Base-by-base conservation (phyloP, 2,888 invertebrate species). In the Parnassius orleans region DNA sequence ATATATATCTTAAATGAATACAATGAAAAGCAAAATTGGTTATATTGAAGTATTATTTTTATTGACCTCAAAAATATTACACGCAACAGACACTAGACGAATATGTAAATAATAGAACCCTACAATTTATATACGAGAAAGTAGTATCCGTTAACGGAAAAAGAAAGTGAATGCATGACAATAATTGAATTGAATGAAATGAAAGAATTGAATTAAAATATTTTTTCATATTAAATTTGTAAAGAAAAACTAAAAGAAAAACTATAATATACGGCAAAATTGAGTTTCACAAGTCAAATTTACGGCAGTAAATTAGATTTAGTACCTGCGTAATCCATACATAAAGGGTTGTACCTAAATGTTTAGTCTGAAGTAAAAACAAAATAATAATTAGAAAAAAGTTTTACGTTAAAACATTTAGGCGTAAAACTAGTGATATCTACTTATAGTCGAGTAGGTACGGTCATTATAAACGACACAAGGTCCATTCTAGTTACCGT, bases 401-500 rank as follows among this genome's bases (percentile, higher is more conserved):
- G 44, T 47, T 41, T 52, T 43, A 60, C 24, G 5, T 33, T 24
- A 33, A 53, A 41, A 3, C 11, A 46, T 46, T 46, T 46, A 51
- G 44, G 53, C 58, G 50, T 54, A 53, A 53, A 64, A 72, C 69
- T 72, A 72, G 73, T 68, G 78, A 33, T 77, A 86, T 84, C 86
- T 84, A 86, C 83, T 72, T 73, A 75, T 73, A 74, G 78, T 69
- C 65, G 62, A 68, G 71, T 78, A 77, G 73, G 78, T 78, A 80
- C 81, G 84, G 83, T 83, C 86, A 87, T 87, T 87, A 86, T 84
- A 86, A 87, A 84, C 79, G 86, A 84, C 83, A 78, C 80, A 78
- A 80, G 84, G 84, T 81, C 83, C 87, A 85, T 87, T 86, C 90
- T 90, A 90, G 87, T 88, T 89, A 88, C 90, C 87, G 83, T 86